Base-by-base conservation (phyloP, 2,113 vertebrate species). In the Hippocampus abdominalis region DNA sequence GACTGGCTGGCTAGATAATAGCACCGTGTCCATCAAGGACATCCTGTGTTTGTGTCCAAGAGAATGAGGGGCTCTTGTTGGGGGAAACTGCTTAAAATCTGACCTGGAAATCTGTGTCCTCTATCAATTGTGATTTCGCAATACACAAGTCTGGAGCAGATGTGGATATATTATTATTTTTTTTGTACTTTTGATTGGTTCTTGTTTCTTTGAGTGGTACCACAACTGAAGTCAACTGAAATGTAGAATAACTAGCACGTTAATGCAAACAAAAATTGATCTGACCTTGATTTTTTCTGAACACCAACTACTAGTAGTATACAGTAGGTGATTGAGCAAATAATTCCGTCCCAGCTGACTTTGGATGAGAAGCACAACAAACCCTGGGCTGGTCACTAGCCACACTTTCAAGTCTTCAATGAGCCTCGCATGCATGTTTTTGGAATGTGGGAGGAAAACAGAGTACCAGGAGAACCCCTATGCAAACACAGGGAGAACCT, bases 31-130 rank as follows among this genome's bases (percentile, higher is more conserved):
- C 87, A 93, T 94, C 96, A 95, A 94, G 92, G 93, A 92, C 94
- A 96, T 99, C 97, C 97, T 97, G 95, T 94, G 89, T 99, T 98
- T 98, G 96, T 99, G 92, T 94, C 90, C 87, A 89, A 89, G 88
- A 95, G 94, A 96, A 96, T 95, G 90, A 93, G 75, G 88, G 87
- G 89, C 91, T 94, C 92, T 93, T 89, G 84, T 90, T 88, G 86
- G 90, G 32, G 91, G 91, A 91, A 90, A 84, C 77, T 13, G 85
- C 89, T 90, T 92, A 91, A 32, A 60, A 92, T 93, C 92, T 91
- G 87, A 90, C 84, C 85, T 90, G 88, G 80, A 88, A 91, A 93
- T 92, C 92, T 91, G 82, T 88, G 87, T 89, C 86, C 89, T 88
- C 87, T 87, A 88, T 91, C 90, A 90, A 91, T 85, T 81, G 81